phyloP scores from a whole-genome alignment of 2,797 vertebrate species.

The Brotogeris chrysoptera region DNA sequence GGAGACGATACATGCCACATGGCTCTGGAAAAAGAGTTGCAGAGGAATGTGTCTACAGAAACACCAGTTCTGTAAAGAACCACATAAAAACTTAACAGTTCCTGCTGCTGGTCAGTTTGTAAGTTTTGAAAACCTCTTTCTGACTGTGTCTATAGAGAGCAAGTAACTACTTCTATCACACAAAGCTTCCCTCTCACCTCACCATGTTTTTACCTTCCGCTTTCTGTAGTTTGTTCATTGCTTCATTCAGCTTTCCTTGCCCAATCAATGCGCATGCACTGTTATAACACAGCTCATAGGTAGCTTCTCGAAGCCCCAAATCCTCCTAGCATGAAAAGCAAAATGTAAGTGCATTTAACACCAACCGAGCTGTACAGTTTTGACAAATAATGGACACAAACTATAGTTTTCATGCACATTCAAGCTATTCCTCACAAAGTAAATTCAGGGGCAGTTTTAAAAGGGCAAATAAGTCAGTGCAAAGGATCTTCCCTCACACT shows the following conservation, averaged over 20 bases:
- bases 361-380: background rate
- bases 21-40: background rate
- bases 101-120: background rate
- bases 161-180: background rate
- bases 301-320: constrained; percentile 89
- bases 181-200: background rate
- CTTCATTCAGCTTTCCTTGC: constrained; percentile 86
- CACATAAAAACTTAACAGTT: background rate
- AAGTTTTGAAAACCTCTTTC: background rate
- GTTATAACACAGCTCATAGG: constrained; percentile 97
- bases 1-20: background rate
- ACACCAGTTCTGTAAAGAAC: background rate
- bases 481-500: background rate
- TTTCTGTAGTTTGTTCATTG: constrained; percentile 88
- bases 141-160: background rate
- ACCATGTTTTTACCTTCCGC: constrained; percentile 86
- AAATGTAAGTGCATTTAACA: background rate
- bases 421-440: background rate
- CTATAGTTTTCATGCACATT: background rate
- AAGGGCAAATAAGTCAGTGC: background rate
- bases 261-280: constrained; percentile 91
- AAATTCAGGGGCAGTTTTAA: background rate
- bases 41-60: background rate
- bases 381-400: background rate
- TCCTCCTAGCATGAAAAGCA: constrained; percentile 81